Evolutionary conservation across 35 echinoderm and acorn worm genomes (phyloP), one percentile per base, ranked within the genome.

Genomic region (Ophioderma brevispina): DNA sequence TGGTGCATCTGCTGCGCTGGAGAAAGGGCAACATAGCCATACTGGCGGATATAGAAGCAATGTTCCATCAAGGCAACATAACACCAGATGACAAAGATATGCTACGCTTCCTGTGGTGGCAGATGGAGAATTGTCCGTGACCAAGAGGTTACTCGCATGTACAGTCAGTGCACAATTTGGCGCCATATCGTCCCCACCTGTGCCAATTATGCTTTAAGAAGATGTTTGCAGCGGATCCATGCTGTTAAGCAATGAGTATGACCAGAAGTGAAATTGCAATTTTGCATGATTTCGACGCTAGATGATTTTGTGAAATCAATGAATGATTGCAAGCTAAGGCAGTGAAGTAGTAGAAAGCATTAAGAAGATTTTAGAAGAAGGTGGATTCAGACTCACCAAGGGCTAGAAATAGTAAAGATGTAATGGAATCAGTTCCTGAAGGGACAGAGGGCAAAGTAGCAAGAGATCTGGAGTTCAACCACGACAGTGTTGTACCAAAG

Each of bases 141-240:
- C 41, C 41, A 46, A 8, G 41, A 4, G 17, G 4, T 17, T 46
- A 46, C 41, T 17, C 5, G 41, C n/a, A n/a, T n/a, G n/a, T n/a
- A n/a, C 4, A 8, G 41, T 35, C n/a, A 18, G 90, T 96, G 0
- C 82, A 93, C 39, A 41, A 25, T 96, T 93, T 82, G 91, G 91
- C 6, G 91, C 80, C 30, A 82, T 85, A 0, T 93, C 75, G 23
- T 85, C 80, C 14, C 94, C 94, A 3, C 86, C 56, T 92, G 87
- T 42, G 87, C 87, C 23, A 79, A 36, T 28, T 93, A 64, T 78
- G 94, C 87, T 39, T 41, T 93, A 25, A 56, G 52, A 11, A 52
- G 42, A 23, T 87, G 86, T n/a, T n/a, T 13, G 90, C 87, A 41
- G 87, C 87, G 0, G 90, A 90, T 28, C n/a, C 87, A 93, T 76